Percentiles rank a stretch among this genome's conserved stretches.
Conservation (phyloP, 2,113 vertebrate genomes). For the Varanus salvator region DNA sequence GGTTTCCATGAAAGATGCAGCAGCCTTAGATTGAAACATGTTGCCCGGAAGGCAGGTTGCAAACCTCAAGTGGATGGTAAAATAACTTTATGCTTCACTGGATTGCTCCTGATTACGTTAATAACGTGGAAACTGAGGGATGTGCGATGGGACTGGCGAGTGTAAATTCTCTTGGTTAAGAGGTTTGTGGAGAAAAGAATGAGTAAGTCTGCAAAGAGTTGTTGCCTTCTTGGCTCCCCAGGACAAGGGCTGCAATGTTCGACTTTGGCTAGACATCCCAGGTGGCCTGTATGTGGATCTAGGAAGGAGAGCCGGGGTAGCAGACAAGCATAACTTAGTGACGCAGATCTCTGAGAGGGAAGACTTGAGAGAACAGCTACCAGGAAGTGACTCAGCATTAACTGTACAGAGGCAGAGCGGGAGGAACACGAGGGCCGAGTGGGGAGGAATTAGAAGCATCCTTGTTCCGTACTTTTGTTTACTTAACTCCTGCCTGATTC, state of each 20-base stretch:
- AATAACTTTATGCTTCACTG: neutral
- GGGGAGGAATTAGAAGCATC: too few relatives aligned
- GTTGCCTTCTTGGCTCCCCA: neutral
- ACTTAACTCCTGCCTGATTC: too few relatives aligned
- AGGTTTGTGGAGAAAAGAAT: neutral
- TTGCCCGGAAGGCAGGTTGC: constrained; percentile 51
- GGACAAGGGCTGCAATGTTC: neutral
- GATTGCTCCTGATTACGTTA: constrained; percentile 37
- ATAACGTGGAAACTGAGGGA: neutral
- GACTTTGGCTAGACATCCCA: neutral
- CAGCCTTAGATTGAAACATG: constrained; percentile 45
- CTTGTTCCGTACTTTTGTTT: too few relatives aligned
- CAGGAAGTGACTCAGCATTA: too few relatives aligned
- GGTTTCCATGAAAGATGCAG: constrained; percentile 53
- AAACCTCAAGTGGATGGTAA: constrained; percentile 24
- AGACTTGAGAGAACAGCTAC: too few relatives aligned
- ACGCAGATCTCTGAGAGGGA: too few relatives aligned
- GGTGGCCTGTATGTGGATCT: neutral
- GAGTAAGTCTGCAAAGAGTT: neutral
- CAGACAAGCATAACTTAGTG: too few relatives aligned
- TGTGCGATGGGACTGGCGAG: neutral
- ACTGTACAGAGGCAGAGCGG: too few relatives aligned
- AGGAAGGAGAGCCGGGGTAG: too few relatives aligned
- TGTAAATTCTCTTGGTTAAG: neutral
- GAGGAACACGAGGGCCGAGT: too few relatives aligned